Base-by-base conservation (phyloP, 2,888 invertebrate species). In the Tetragonisca angustula region DNA sequence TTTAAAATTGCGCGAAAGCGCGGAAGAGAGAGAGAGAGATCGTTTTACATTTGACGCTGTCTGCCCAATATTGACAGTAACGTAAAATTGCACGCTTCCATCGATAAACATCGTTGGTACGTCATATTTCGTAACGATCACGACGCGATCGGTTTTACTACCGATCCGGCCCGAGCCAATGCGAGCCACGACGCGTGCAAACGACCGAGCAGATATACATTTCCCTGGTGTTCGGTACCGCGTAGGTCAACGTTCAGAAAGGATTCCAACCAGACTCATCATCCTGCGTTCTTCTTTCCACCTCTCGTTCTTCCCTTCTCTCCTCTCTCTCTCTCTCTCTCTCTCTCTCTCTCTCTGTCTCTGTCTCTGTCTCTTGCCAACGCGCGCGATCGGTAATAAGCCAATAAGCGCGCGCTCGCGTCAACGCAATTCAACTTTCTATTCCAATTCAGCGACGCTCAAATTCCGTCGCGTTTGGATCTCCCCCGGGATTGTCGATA, bases 171-270 rank as follows among this genome's bases (percentile, higher is more conserved):
- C 24, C 49, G 54, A 70, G 56, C 54, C 56, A 4, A 27, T 27
- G 17, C 65, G 67, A 52, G 43, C 32, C 52, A 21, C 59, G 64
- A 52, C 77, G 85, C 83, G 85, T 80, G 80, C 59, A 32, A 72
- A 74, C 70, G 24, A 67, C 78, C 32, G 64, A 59, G 72, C 74
- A 76, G 86, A 81, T 86, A 84, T 78, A 87, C 82, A 84, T 87
- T 87, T 87, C 78, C 82, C 78, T 68, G 84, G 85, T 87, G 85
- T 83, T 81, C 87, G 24, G 83, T 83, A 83, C 72, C 87, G n/a
- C 56, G 81, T 87, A 81, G 87, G 87, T 87, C 87, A 87, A 87
- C 81, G 87, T 85, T 87, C 87, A 87, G 70, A 74, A 81, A 87
- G 83, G 65, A 87, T 87, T 87, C 87, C 87, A 85, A 56, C 32